Conservation (phyloP, 2,888 invertebrate genomes). For the Nemotelus pantherinus region DNA sequence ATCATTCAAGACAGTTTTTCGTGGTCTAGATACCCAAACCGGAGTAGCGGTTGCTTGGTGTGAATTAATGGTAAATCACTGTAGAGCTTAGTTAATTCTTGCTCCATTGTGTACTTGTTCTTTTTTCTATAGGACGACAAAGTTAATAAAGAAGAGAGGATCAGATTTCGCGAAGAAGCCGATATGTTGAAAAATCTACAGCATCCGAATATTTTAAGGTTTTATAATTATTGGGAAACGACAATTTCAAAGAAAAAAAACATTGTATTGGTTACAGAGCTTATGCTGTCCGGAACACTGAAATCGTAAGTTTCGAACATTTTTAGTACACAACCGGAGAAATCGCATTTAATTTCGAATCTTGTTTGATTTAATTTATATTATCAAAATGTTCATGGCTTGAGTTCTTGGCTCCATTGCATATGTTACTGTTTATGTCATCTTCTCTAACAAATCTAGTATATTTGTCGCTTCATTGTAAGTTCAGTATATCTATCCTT, state of each 20-base stretch:
- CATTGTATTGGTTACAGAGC: conserved; percentile 97
- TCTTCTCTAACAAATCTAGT: no score
- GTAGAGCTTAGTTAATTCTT: background rate
- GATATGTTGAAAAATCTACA: conserved; percentile 99
- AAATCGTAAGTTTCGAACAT: conserved; percentile 77
- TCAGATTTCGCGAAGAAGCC: conserved; percentile 94
- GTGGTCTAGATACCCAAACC: conserved; percentile 97
- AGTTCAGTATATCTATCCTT: no score
- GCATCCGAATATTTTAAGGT: conserved; percentile 97
- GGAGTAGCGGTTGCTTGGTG: conserved; percentile 99
- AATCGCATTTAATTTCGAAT: no score
- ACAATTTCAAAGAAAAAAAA: conserved; percentile 92
- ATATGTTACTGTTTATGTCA: no score
- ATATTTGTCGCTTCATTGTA: no score
- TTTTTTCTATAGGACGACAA: conserved; percentile 81
- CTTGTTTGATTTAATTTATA: no score
- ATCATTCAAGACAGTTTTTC: conserved; percentile 98
- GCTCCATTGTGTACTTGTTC: no score
- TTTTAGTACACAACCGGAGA: no score
- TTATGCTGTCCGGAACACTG: conserved; percentile 98
- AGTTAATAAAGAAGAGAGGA: conserved; percentile 93
- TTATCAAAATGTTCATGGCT: no score
- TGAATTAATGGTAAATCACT: conserved; percentile 82
- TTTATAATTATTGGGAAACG: conserved; percentile 99
- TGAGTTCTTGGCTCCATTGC: no score